phyloP scores from a whole-genome alignment of 37 sponge, comb jelly and placozoan species.

The Amphimedon queenslandica region DNA sequence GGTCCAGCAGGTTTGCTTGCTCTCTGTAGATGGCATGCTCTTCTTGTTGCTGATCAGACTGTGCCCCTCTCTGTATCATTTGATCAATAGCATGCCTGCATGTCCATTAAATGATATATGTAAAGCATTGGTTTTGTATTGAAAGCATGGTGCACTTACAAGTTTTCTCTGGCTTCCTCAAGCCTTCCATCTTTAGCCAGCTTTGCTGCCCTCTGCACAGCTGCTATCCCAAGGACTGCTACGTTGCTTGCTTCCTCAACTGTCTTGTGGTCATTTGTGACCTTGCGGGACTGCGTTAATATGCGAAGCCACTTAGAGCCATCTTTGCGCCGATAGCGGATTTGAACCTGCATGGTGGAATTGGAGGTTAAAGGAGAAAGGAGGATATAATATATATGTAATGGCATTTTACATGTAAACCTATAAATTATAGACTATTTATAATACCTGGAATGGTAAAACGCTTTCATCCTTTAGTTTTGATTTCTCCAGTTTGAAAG shows the following conservation, averaged over 20 bases:
- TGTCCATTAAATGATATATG: constrained; percentile 1
- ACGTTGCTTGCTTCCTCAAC: constrained; percentile 73
- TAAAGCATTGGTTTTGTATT: neutral
- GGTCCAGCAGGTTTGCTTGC: constrained; percentile 47
- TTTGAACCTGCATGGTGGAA: constrained; percentile 91
- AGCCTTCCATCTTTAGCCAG: constrained; percentile 69
- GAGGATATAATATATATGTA: too few relatives aligned
- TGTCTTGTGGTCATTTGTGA: constrained; percentile 41
- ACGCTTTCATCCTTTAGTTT: constrained; percentile 31
- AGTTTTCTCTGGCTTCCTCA: constrained; percentile 68
- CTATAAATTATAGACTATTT: too few relatives aligned
- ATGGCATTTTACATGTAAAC: too few relatives aligned
- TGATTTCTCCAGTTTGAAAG: constrained; percentile 44
- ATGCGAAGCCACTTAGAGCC: constrained; percentile 82
- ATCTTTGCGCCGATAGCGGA: constrained; percentile 74
- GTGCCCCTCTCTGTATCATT: constrained; percentile 66
- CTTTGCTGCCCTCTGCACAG: constrained; percentile 74
- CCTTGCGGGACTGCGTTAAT: constrained; percentile 51
- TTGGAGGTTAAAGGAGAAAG: too few relatives aligned
- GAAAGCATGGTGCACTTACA: constrained; percentile 32
- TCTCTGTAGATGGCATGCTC: constrained; percentile 76
- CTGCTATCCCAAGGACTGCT: constrained; percentile 78
- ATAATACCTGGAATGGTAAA: constrained; percentile 80
- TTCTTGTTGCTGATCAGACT: constrained; percentile 76
- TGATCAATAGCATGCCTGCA: constrained; percentile 57